Evolutionary conservation across 1,140 invertebrate species (phyloP), one percentile per base, ranked within the genome.

Genomic region (Trichonephila inaurata): DNA sequence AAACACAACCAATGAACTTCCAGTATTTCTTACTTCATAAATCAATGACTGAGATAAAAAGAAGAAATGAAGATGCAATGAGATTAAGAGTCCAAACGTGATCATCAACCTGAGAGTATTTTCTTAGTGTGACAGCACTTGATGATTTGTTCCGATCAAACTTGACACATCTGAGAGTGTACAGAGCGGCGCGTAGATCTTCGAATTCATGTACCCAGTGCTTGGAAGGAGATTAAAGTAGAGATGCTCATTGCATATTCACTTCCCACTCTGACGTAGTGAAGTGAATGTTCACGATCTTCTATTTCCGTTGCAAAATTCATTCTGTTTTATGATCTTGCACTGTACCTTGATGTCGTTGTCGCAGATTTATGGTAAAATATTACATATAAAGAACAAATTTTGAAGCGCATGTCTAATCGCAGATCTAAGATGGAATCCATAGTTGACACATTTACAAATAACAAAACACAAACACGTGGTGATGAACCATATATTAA

Each of bases 111-210:
- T 40, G 72, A 14, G 28, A 77, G 33, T 19, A 28, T 28, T 51
- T 77, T 40, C 24, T 77, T 19, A 33, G 72, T 18, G 14, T 40
- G 72, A 69, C 66, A 69, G 66, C 66, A 28, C 66, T 69, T 69
- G 21, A 24, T 3, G 24, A 69, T 69, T 69, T 69, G 72, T 77
- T 77, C 72, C 72, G 72, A 40, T 69, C 66, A 69, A 69, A 69
- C 66, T 69, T 77, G 72, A 77, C 72, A 77, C 72, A 77, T 28
- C 72, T 77, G 72, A 77, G n/a, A n/a, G 66, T 69, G 66, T 24
- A n/a, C 10, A 69, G 66, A 69, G 12, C 24, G 21, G 66, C 66
- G 72, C 72, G 72, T 77, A 19, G 69, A 77, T 28, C 33, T 28
- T 33, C 33, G 33, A 77, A 77, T 77, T 77, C 72, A 77, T 14